Evolutionary conservation across 2,888 invertebrate genomes (phyloP), one percentile per base, ranked within the genome.

Genomic region (Euclidia mi): DNA sequence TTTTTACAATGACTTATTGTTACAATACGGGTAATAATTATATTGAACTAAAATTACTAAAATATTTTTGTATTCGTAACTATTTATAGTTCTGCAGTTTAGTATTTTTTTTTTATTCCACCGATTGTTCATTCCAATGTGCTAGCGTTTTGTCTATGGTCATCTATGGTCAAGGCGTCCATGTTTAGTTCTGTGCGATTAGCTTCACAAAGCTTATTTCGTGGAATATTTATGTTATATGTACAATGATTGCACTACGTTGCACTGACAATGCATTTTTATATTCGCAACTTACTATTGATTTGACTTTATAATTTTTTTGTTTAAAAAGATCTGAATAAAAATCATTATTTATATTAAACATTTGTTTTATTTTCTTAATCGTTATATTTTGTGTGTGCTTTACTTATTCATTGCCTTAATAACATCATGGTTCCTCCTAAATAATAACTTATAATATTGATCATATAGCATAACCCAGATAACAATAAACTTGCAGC

Each of bases 221-320:
- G 55, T 64, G 55, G 45, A 70, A 59, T 72, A 64, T 71, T 37
- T 62, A 58, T 61, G 41, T 69, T 66, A 60, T 71, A 66, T 74
- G 53, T 75, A 59, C 63, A 73, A 72, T 74, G 63, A 72, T 71
- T 77, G 79, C 85, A 79, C 79, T 74, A 56, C 50, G 77, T 85
- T 82, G 84, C 84, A 83, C 85, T 86, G 80, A 79, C 70, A 79
- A 85, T 84, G 91, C 92, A 92, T 90, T 91, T 89, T 83, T 84
- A 65, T 78, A 76, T 41, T 81, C 66, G 69, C 79, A 76, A 65
- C 67, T 57, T 75, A 37, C 45, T 75, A 73, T 71, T 69, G 60
- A 68, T 65, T 56, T 71, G 71, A 71, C 63, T n/a, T n/a, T n/a
- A n/a, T n/a, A n/a, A 75, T 69, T 71, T 65, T 82, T 82, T 82